These are phyloP conservation scores for Archocentrus centrarchus DNA, from an alignment of 2,113 vertebrate species.

Conservation along the genomic window DNA sequence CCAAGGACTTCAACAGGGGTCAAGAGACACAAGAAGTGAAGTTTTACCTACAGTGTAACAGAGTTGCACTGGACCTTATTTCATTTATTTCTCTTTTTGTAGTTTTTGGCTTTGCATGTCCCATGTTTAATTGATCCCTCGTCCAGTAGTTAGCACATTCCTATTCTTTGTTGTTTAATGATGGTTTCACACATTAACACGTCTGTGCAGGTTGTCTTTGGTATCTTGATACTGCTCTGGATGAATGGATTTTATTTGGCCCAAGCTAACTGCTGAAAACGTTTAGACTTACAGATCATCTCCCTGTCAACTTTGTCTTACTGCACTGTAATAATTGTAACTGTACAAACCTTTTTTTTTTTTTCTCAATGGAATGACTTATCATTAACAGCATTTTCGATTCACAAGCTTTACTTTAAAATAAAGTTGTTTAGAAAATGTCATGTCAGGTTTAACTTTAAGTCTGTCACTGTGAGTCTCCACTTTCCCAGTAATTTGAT, in stretches of 20 bases:
- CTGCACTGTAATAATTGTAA: neutral
- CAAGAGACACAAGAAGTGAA: too few species aligned
- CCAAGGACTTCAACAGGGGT: too few species aligned
- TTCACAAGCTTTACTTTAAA: neutral
- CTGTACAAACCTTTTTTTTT: neutral
- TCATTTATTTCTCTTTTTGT: too few species aligned
- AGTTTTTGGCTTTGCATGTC: too few species aligned
- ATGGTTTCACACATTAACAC: neutral
- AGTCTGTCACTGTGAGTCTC: neutral
- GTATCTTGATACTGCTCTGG: too few species aligned
- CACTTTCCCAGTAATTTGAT: neutral
- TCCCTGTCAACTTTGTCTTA: neutral
- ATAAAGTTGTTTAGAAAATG: slow-evolving; percentile 8
- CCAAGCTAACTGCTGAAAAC: neutral
- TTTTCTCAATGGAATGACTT: neutral
- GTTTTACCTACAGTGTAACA: too few species aligned
- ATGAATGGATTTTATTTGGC: neutral
- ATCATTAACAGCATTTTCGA: neutral
- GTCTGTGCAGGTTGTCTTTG: neutral
- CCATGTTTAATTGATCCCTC: neutral
- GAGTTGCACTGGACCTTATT: too few species aligned
- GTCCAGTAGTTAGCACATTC: neutral
- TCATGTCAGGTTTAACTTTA: neutral
- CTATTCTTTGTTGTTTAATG: neutral
- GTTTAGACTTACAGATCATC: neutral